Conservation (phyloP, 2,888 invertebrate genomes). For the Andrena marginata region DNA sequence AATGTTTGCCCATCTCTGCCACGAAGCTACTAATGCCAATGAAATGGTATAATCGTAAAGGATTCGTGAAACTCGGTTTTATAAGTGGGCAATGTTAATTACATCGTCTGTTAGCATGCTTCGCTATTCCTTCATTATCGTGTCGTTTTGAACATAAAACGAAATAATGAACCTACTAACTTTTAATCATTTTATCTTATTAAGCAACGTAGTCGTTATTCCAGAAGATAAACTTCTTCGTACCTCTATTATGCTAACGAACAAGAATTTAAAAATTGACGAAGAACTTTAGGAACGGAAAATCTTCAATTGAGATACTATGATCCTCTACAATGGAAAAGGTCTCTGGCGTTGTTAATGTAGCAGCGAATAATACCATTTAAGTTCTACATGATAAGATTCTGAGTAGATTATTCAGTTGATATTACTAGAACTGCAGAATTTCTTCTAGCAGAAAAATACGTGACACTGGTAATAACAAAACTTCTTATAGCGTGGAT, state of each 20-base stretch:
- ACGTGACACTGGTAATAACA: no score
- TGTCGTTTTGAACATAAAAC: neutral
- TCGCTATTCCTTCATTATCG: conserved; percentile 13
- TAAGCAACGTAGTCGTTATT: conserved; percentile 5
- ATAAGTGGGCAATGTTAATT: conserved; percentile 15
- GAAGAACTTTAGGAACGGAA: neutral
- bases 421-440: no score
- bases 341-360: neutral
- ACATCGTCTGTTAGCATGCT: conserved; percentile 12
- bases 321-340: neutral
- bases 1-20: no score
- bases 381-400: no score
- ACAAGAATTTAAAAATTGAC: conserved; percentile 42
- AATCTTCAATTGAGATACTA: neutral
- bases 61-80: conserved; percentile 36
- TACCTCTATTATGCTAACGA: conserved; percentile 26
- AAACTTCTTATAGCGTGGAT: no score
- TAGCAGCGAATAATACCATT: neutral
- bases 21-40: conserved; percentile 32
- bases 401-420: no score
- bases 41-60: conserved; percentile 50
- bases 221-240: conserved; percentile 36
- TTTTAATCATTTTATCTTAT: conserved; percentile 41
- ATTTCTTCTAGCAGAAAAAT: no score
- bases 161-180: conserved; percentile 6